A percentile compares a stretch with the other conserved stretches of the same genome.
Conservation (phyloP, 2,888 invertebrate species). For the Pterobdella sp. region DNA sequence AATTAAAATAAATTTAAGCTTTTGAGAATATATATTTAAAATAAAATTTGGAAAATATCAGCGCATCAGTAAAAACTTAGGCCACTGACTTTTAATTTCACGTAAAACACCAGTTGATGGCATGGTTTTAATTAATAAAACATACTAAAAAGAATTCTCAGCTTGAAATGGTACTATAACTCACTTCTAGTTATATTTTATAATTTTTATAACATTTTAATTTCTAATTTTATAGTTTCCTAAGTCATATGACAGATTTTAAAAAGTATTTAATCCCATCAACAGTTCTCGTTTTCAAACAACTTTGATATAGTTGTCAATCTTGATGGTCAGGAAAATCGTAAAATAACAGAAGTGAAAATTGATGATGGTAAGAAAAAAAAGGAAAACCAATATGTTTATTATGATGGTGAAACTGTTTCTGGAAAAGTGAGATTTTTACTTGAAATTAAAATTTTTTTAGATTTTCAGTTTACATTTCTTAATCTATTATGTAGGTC, state of each 20-base stretch:
- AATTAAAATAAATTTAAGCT: not conserved
- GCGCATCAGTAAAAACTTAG: not conserved
- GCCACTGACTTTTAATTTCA: not conserved
- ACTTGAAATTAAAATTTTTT: not conserved
- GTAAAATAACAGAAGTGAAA: slow-evolving; percentile 84
- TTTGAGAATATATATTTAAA: not conserved
- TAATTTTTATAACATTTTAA: not conserved
- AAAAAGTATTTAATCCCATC: slow-evolving; percentile 19
- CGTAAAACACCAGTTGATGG: no score
- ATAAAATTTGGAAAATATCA: not conserved
- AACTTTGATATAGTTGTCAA: slow-evolving; percentile 95
- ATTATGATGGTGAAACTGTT: slow-evolving; percentile 96
- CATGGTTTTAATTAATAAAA: no score
- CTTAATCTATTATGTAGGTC: slow-evolving; percentile 59
- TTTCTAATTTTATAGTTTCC: not conserved
- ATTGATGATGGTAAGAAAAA: slow-evolving; percentile 89
- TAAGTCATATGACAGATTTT: not conserved
- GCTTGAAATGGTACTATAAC: no score
- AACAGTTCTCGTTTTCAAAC: slow-evolving; percentile 95
- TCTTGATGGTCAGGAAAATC: slow-evolving; percentile 84
- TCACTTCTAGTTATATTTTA: not conserved
- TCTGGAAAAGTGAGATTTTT: slow-evolving; percentile 70
- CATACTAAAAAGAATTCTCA: no score
- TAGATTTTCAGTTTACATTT: not conserved
- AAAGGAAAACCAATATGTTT: slow-evolving; percentile 83